phyloP scores from a whole-genome alignment of 2,113 vertebrate species.

The Rutilus rutilus region DNA sequence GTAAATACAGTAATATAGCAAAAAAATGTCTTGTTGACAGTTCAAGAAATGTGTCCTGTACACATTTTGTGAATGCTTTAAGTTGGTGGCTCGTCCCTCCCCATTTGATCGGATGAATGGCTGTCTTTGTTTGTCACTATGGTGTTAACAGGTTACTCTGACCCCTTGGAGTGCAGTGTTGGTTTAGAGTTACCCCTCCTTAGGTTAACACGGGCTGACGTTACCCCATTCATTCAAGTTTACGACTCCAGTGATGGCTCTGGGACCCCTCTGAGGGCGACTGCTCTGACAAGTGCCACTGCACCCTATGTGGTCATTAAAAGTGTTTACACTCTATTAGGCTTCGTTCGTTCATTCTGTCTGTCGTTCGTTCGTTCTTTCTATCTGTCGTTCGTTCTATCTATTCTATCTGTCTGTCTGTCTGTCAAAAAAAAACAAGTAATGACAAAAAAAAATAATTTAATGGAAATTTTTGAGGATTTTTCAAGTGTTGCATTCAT shows the following conservation, averaged over 20 bases:
- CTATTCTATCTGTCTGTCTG: too few relatives aligned
- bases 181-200: conserved; percentile 65
- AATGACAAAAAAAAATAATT: neutral
- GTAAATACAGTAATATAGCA: conserved; percentile 10
- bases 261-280: conserved; percentile 30
- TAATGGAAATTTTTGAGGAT: neutral
- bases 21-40: neutral
- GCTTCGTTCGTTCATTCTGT: neutral
- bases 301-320: neutral
- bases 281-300: conserved; percentile 67
- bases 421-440: neutral
- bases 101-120: conserved; percentile 30
- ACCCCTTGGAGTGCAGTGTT: conserved; percentile 57
- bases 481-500: neutral
- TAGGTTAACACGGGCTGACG: conserved; percentile 50
- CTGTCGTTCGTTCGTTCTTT: too few relatives aligned
- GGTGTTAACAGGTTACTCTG: conserved; percentile 66
- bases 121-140: conserved; percentile 11
- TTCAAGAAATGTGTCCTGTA: conserved; percentile 5
- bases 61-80: conserved; percentile 5
- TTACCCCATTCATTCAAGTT: conserved; percentile 53
- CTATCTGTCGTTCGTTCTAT: too few relatives aligned
- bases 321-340: neutral
- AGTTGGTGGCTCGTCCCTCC: neutral
- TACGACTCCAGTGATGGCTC: conserved; percentile 52